phyloP scores from a whole-genome alignment of 2,113 vertebrate species.

The Bubo bubo region DNA sequence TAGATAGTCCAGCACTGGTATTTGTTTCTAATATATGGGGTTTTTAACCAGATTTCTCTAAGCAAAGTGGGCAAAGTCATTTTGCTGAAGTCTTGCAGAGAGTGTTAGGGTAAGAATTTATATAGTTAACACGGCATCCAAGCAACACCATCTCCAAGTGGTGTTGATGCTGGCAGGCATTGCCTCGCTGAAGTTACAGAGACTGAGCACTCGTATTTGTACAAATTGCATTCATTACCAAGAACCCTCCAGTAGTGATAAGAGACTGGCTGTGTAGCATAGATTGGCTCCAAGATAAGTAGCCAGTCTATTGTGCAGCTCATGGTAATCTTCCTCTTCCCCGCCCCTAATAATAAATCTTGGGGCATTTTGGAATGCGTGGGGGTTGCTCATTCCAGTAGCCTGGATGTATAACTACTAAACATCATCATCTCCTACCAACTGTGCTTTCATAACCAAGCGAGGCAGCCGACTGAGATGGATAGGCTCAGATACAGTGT shows the following conservation, averaged over 20 bases:
- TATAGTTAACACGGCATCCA: slow-evolving; percentile 26
- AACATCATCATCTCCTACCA: background rate
- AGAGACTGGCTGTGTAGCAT: slow-evolving; percentile 41
- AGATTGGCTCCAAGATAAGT: slow-evolving; percentile 55
- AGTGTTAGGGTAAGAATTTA: slow-evolving; percentile 35
- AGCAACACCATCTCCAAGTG: slow-evolving; percentile 41
- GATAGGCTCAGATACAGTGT: background rate
- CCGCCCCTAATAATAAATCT: slow-evolving; percentile 58
- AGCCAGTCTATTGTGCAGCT: slow-evolving; percentile 42
- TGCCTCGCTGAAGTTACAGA: slow-evolving; percentile 37
- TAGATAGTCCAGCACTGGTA: background rate
- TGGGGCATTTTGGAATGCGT: slow-evolving; percentile 41
- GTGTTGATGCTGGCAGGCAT: slow-evolving; percentile 51
- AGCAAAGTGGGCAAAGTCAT: slow-evolving; percentile 34
- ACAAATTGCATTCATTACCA: slow-evolving; percentile 58
- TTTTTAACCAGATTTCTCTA: slow-evolving; percentile 47
- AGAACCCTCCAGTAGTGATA: slow-evolving; percentile 52
- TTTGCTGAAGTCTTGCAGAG: slow-evolving; percentile 43
- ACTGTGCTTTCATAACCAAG: background rate
- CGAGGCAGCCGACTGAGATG: background rate
- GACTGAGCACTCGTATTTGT: slow-evolving; percentile 32
- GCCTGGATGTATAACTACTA: background rate
- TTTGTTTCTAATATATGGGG: slow-evolving; percentile 16
- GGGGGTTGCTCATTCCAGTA: slow-evolving; percentile 19
- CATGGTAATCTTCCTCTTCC: slow-evolving; percentile 23